Base-by-base conservation (phyloP, 1,140 invertebrate species). In the Caenorhabditis remanei region DNA sequence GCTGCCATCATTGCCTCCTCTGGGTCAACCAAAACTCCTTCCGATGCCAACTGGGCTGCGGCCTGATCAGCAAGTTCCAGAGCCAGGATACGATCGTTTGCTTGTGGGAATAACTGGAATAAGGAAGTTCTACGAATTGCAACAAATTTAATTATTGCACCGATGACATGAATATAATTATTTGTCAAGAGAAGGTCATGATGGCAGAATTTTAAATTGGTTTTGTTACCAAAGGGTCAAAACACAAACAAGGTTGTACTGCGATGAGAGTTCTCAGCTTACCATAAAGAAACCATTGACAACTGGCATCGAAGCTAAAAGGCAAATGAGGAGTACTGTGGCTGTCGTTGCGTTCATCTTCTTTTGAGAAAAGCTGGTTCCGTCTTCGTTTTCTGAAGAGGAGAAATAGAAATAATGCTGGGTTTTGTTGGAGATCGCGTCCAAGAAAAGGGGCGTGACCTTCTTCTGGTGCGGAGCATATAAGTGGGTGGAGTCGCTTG, bases 321-420 rank as follows among this genome's bases (percentile, higher is more conserved):
- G 46, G n/a, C 4, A 50, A 46, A 79, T 50, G 11, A n/a, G 53
- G 46, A 79, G 43, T 79, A 79, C 71, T 79, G 71, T 79, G 24
- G 71, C 46, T n/a, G 40, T 24, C 46, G 71, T 21, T 21, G 46
- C 11, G 71, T 50, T 79, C 71, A 79, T 79, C 6, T 24, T 79
- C n/a, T 79, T 50, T 71, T 46, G 41, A 53, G 46, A 53, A 24
- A 79, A 53, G 71, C 8, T 46, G 43, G 71, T 50, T 79, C 46
- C 71, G 46, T 50, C 46, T 50, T 79, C 71, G 19, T 50, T 48
- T 79, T 79, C 71, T 79, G 71, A 79, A 79, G 71, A 79, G 71
- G 71, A 79, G 46, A 48, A 79, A 79, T 79, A 53, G 14, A 24
- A 79, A 50, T 53, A 79, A 79, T 50, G 43, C n/a, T 14, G 3